Evolutionary conservation across 2,888 invertebrate genomes (phyloP), one percentile per base, ranked within the genome.

Genomic region (Odontothrips loti): DNA sequence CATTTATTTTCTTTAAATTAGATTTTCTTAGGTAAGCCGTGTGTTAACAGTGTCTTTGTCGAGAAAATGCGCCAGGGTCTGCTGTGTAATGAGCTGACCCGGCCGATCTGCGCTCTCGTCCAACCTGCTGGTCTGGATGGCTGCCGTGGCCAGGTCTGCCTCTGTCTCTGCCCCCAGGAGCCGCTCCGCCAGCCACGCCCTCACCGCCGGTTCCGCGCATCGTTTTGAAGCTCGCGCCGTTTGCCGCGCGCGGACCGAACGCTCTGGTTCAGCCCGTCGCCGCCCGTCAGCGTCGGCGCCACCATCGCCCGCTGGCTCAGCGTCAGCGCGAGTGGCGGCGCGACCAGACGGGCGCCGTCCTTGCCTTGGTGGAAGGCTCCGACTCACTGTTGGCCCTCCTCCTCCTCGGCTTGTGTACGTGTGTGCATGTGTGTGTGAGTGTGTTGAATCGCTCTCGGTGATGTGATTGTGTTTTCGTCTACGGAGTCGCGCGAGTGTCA

Each of bases 391-490:
- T 75, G 23, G 58, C 58, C 58, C 58, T 51, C 34, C 51, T 51
- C 51, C 51, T 58, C 58, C 58, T 58, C 58, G n/a, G n/a, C 58
- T 58, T 58, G 58, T 58, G 68, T 43, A 43, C 34, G 6, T 43
- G 34, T 43, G 34, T 43, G 34, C 6, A 6, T 43, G 34, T 43
- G 34, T 43, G 34, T 43, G 34, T n/a, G n/a, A n/a, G n/a, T n/a
- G 68, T 68, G 68, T 75, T 75, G 68, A 68, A 68, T 68, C 68
- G 12, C 68, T 27, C 68, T 23, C 68, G 68, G 68, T 75, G 68
- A 75, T 75, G 68, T 75, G 68, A 75, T 75, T 75, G 68, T 75
- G 68, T 75, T 75, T 9, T 75, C 68, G 68, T 75, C 10, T 68
- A 23, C 68, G 12, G 9, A n/a, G 34, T 27, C 23, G 6, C 27